Evolutionary conservation across 2,113 vertebrate species (phyloP), one percentile per base, ranked within the genome.

Genomic region (Amblyornis subalaris): DNA sequence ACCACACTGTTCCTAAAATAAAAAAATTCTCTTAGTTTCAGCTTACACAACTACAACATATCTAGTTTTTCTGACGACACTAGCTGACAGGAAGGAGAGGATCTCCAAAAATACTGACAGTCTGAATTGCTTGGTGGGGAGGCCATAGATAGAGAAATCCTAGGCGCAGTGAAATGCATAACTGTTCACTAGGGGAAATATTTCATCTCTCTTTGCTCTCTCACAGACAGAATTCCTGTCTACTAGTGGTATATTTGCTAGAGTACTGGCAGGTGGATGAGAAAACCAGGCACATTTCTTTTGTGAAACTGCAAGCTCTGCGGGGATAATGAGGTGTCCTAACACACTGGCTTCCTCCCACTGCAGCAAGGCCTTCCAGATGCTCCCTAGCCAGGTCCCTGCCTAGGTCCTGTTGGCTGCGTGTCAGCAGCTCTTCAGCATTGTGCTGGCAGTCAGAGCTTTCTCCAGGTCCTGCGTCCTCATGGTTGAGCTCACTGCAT

Each of bases 401-500:
- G 60, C 35, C 35, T 28, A n/a, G n/a, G 23, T 78, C 72, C 1
- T 1, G 1, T 22, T 74, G 57, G 23, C 47, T 58, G 48, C 16
- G 6, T 5, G 2, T 26, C 0, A 5, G 5, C 31, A 69, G 50
- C 65, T 65, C 24, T 29, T 38, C 1, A 2, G 19, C 3, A 0
- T 12, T 54, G 20, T 64, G 72, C 36, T 2, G 2, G 24, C 5
- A 3, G 12, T 58, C 18, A 18, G 33, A 36, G n/a, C 31, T 78
- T 36, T 53, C 17, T 89, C 17, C 10, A 19, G 3, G 26, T 81
- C 29, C 62, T 67, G 25, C 1, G 2, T 69, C 40, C 44, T 86
- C 1, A 0, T 0, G 2, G 40, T 42, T 88, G 28, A 82, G 25
- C 21, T 66, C 33, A 26, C 38, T 74, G 57, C 3, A 16, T 40